These are phyloP conservation scores for Mycalesis mineus DNA, from an alignment of 2,888 invertebrate species.

Conservation along the genomic window DNA sequence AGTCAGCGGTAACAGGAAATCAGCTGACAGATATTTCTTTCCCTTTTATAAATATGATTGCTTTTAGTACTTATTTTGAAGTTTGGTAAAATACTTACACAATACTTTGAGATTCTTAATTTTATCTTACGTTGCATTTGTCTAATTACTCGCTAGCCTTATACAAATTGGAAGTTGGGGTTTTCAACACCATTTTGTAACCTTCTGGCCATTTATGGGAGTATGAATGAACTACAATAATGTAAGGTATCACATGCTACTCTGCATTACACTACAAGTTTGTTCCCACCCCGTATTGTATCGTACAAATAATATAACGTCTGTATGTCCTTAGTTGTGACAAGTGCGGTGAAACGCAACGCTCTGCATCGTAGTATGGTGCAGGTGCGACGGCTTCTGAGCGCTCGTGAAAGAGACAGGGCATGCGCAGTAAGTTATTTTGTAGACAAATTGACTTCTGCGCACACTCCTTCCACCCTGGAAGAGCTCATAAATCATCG, in stretches of 20 bases:
- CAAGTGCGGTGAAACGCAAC: background rate
- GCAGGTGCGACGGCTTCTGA: too few relatives aligned
- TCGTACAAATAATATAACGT: background rate
- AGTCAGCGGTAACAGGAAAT: slow-evolving; percentile 70
- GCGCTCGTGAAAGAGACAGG: too few relatives aligned
- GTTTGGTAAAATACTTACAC: slow-evolving; percentile 76
- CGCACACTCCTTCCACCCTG: too few relatives aligned
- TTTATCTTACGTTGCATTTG: slow-evolving; percentile 72
- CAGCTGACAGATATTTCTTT: slow-evolving; percentile 55
- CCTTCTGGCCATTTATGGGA: slow-evolving; percentile 41
- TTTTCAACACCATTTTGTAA: slow-evolving; percentile 36
- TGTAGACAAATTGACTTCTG: too few relatives aligned
- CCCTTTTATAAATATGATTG: slow-evolving; percentile 71
- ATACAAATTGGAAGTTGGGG: slow-evolving; percentile 61
- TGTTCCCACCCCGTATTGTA: slow-evolving; percentile 55
- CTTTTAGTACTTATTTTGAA: slow-evolving; percentile 70
- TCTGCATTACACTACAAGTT: slow-evolving; percentile 51
- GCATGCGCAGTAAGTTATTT: too few relatives aligned
- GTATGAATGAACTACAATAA: slow-evolving; percentile 57
- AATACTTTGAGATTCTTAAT: slow-evolving; percentile 71
- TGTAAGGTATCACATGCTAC: slow-evolving; percentile 74
- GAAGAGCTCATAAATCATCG: too few relatives aligned
- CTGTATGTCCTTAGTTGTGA: background rate
- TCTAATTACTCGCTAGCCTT: slow-evolving; percentile 69
- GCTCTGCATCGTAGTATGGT: background rate